Percentiles rank a stretch among this genome's conserved stretches.
Evolutionary conservation across 2,797 vertebrate genomes (phyloP).

Genomic region (Cheirogaleus major): DNA sequence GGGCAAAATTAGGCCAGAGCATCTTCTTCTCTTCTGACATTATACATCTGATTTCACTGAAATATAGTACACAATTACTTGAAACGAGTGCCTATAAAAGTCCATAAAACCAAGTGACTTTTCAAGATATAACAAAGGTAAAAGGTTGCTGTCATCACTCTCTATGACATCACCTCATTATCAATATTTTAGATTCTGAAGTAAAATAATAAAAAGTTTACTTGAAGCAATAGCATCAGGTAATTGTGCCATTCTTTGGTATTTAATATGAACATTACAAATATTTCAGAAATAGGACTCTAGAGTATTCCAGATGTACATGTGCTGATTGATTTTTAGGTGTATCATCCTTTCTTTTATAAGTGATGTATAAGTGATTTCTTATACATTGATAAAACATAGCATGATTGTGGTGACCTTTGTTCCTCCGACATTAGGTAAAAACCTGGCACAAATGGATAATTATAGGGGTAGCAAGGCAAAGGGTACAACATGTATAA

Average conservation of each 20-base stretch:
- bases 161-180: conserved; percentile 57
- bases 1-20: conserved; percentile 43
- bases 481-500: neutral
- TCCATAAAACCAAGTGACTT: conserved; percentile 76
- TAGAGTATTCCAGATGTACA: conserved; percentile 64
- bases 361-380: conserved; percentile 52
- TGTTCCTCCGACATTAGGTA: conserved; percentile 47
- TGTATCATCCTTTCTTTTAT: conserved; percentile 59
- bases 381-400: conserved; percentile 28
- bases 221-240: conserved; percentile 75
- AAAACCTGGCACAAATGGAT: neutral
- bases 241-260: conserved; percentile 76
- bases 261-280: conserved; percentile 46
- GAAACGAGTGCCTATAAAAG: conserved; percentile 71
- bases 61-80: conserved; percentile 66
- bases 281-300: conserved; percentile 70
- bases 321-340: conserved; percentile 59
- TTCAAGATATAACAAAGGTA: conserved; percentile 76
- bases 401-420: neutral
- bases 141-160: conserved; percentile 71
- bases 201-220: conserved; percentile 76
- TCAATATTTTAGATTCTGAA: conserved; percentile 74
- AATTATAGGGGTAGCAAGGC: neutral
- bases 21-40: conserved; percentile 67
- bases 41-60: conserved; percentile 71